A percentile compares a stretch with the other conserved stretches of the same genome.
These are phyloP conservation scores for Gymnopithys bicolor DNA, from an alignment of 2,797 vertebrate genomes.

Conservation along the genomic window DNA sequence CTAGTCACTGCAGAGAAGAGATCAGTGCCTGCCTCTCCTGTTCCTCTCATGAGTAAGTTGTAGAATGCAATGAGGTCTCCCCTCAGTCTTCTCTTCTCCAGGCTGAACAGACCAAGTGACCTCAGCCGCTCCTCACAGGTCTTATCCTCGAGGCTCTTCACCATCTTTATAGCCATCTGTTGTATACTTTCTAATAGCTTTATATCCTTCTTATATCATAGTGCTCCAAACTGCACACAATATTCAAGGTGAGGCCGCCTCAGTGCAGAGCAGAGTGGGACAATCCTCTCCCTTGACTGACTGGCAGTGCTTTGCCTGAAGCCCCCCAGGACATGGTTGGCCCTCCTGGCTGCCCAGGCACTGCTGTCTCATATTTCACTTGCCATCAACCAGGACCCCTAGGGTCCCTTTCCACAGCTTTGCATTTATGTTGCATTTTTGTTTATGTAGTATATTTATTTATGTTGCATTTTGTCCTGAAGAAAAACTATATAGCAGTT, in stretches of 20 bases:
- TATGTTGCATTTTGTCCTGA: conserved; percentile 31
- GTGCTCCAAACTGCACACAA: neutral
- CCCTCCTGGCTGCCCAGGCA: neutral
- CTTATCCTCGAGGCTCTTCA: neutral
- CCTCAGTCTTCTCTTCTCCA: neutral
- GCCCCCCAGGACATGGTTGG: rapidly evolving
- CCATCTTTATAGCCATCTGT: neutral
- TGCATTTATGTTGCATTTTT: neutral
- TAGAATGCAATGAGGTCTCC: neutral
- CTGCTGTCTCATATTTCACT: neutral
- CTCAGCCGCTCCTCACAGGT: rapidly evolving
- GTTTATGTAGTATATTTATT: neutral
- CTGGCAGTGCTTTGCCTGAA: neutral
- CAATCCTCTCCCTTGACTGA: rapidly evolving
- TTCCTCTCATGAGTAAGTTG: neutral
- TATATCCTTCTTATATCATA: neutral
- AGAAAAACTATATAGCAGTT: conserved; percentile 17
- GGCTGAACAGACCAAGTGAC: neutral
- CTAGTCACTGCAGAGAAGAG: neutral
- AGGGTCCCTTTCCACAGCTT: neutral
- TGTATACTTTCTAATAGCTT: neutral
- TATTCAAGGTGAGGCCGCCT: rapidly evolving
- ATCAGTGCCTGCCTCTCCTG: neutral
- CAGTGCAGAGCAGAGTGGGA: rapidly evolving
- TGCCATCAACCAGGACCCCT: rapidly evolving